These are phyloP conservation scores for Canis aureus DNA, from an alignment of 2,113 vertebrate genomes.

Conservation along the genomic window DNA sequence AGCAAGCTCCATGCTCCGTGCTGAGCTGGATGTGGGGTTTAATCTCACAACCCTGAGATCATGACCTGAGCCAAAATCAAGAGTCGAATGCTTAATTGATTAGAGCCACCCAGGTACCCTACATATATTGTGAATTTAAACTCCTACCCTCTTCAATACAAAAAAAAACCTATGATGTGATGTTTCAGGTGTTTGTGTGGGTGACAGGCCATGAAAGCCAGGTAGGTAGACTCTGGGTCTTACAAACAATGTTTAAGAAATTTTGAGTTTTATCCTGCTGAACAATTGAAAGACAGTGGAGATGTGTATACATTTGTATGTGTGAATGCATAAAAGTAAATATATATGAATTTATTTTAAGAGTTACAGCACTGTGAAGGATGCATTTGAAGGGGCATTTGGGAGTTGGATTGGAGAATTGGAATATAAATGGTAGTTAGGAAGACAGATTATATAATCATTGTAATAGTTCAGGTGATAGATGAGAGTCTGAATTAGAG, in stretches of 20 bases:
- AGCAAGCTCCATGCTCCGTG: neutral
- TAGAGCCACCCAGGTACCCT: neutral
- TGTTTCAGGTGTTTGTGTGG: neutral
- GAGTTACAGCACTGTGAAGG: neutral
- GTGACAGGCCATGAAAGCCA: neutral
- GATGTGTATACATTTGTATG: neutral
- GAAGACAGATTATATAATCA: neutral
- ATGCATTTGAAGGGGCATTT: neutral
- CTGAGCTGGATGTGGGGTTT: neutral
- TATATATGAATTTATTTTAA: neutral
- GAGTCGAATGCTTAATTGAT: neutral
- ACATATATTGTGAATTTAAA: constrained; percentile 29
- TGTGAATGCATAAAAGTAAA: neutral
- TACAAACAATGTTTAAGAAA: neutral
- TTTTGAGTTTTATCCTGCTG: neutral
- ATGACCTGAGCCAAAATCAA: neutral
- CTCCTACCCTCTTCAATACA: neutral
- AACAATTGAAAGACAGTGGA: neutral
- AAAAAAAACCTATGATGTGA: neutral
- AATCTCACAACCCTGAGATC: neutral
- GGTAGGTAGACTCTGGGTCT: neutral
- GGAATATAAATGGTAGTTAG: neutral
- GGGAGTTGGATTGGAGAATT: neutral
- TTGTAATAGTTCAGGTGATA: neutral
- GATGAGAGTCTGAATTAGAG: neutral